phyloP scores from a whole-genome alignment of 2,113 vertebrate genomes.

The Seriola quinqueradiata region DNA sequence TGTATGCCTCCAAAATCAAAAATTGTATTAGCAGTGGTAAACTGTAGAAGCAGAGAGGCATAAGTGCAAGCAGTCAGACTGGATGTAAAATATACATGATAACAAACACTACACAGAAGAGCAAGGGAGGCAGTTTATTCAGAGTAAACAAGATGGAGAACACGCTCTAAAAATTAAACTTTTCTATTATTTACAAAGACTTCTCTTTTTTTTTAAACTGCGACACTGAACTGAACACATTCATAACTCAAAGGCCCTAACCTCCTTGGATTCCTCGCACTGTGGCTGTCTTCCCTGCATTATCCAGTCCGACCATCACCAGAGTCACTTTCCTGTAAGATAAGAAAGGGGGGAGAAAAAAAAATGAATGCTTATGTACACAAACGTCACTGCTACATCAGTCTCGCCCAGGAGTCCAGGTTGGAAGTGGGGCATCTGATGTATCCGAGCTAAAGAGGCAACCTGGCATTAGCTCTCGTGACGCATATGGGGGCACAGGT shows the following conservation, averaged over 20 bases:
- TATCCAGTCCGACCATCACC: slow-evolving; percentile 97
- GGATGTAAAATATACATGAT: slow-evolving; percentile 16
- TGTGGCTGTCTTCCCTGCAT: slow-evolving; percentile 94
- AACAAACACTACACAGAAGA: background rate
- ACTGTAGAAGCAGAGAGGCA: background rate
- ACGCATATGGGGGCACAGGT: slow-evolving; percentile 41
- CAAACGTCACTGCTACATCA: background rate
- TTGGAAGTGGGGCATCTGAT: background rate
- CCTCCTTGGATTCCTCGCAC: slow-evolving; percentile 97
- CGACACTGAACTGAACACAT: background rate
- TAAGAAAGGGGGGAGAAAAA: background rate
- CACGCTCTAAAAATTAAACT: background rate
- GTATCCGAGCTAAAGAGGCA: background rate
- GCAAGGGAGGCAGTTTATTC: background rate
- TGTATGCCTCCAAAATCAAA: background rate
- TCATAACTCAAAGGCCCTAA: slow-evolving; percentile 65
- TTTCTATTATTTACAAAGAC: slow-evolving; percentile 7
- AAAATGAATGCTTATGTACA: background rate
- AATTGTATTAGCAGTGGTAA: background rate
- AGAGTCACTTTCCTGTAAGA: slow-evolving; percentile 93
- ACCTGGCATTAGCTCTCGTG: slow-evolving; percentile 46
- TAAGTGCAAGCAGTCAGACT: background rate
- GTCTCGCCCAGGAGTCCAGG: background rate
- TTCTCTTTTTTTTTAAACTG: background rate
- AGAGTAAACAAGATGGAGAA: background rate